Percentiles rank a stretch among this genome's conserved stretches.
Evolutionary conservation across 1,140 invertebrate genomes (phyloP).

Genomic region (Acromyrmex echinatior): DNA sequence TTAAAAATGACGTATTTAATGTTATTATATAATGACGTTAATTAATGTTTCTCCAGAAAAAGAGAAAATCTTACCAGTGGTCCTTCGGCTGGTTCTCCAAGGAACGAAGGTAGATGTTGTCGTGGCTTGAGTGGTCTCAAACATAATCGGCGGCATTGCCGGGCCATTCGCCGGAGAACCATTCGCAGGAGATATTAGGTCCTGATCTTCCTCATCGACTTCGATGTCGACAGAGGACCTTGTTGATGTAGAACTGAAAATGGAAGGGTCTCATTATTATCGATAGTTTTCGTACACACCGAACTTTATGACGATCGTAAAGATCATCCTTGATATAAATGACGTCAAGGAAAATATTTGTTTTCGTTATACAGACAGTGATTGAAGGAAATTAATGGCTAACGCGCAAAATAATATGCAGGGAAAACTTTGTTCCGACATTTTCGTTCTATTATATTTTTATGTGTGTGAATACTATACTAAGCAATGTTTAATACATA

Average conservation of each 20-base stretch:
- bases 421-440: not conserved
- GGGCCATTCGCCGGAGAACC: constrained; percentile 73
- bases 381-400: constrained; percentile 6
- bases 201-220: constrained; percentile 77
- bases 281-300: not conserved
- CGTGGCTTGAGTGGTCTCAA: constrained; percentile 81
- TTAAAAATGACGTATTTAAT: not conserved
- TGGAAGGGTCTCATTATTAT: constrained; percentile 60
- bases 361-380: not conserved
- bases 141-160: constrained; percentile 77
- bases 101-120: constrained; percentile 80
- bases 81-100: constrained; percentile 84
- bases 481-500: not conserved
- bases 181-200: constrained; percentile 73
- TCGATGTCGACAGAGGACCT: constrained; percentile 76
- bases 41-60: not conserved
- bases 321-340: constrained; percentile 24
- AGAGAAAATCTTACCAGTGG: constrained; percentile 78
- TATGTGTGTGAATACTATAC: not conserved
- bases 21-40: not conserved
- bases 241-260: constrained; percentile 78
- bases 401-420: not conserved
- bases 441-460: not conserved
- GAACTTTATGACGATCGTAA: not conserved
- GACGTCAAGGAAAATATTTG: constrained; percentile 30